Conservation (phyloP, 2,888 invertebrate genomes). For the Pristionchus entomophagus region DNA sequence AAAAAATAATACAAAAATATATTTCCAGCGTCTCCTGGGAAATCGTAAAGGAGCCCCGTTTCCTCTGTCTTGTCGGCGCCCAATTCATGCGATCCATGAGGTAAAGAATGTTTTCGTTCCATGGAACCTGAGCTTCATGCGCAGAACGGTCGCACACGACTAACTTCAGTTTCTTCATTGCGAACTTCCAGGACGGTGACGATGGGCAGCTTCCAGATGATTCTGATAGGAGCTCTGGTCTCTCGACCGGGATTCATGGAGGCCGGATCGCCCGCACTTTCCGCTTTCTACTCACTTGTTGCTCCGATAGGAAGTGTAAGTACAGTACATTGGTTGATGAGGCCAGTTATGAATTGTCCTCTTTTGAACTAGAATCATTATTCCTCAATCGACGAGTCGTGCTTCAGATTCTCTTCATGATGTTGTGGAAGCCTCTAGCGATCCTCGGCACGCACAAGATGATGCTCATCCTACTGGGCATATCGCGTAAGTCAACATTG, state of each 20-base stretch:
- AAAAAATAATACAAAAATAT: too few relatives aligned
- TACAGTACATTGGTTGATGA: too few relatives aligned
- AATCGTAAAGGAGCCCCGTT: slow-evolving; percentile 60
- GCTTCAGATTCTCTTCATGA: slow-evolving; percentile 61
- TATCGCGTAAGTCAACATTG: slow-evolving; percentile 51
- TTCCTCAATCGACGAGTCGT: too few relatives aligned
- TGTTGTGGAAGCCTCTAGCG: slow-evolving; percentile 58
- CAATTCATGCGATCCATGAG: slow-evolving; percentile 64
- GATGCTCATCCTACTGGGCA: slow-evolving; percentile 56
- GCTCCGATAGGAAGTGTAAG: slow-evolving; percentile 63
- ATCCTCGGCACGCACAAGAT: slow-evolving; percentile 59
- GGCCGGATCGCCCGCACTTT: slow-evolving; percentile 57
- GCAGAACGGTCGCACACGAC: too few relatives aligned
- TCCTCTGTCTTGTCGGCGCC: slow-evolving; percentile 62
- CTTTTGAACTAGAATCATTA: too few relatives aligned
- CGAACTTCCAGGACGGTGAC: slow-evolving; percentile 55
- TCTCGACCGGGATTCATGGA: slow-evolving; percentile 59
- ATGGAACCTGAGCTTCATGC: too few relatives aligned
- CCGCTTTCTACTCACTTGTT: slow-evolving; percentile 59
- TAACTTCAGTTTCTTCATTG: too few relatives aligned
- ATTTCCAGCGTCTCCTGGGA: slow-evolving; percentile 59
- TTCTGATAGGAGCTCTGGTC: slow-evolving; percentile 63
- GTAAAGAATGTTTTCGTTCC: slow-evolving; percentile 23
- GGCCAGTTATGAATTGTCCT: too few relatives aligned
- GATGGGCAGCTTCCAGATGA: slow-evolving; percentile 65